phyloP scores from a whole-genome alignment of 2,888 invertebrate species.

The Amphimallon solstitiale region DNA sequence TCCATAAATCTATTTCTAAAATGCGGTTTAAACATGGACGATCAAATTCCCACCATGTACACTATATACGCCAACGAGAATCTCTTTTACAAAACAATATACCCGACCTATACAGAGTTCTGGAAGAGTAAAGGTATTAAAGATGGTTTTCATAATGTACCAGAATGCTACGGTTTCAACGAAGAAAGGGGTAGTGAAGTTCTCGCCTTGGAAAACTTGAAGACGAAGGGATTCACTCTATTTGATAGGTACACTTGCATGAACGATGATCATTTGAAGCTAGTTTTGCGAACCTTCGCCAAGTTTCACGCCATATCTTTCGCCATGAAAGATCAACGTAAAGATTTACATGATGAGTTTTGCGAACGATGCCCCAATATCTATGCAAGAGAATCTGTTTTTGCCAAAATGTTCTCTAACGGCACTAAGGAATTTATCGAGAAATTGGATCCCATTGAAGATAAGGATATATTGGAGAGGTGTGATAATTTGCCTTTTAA shows the following conservation, averaged over 20 bases:
- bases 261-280: conserved; percentile 50
- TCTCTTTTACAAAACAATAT: conserved; percentile 23
- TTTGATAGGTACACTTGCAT: conserved; percentile 51
- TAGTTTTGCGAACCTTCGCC: conserved; percentile 53
- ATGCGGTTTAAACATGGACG: background rate
- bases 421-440: background rate
- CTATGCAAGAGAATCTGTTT: background rate
- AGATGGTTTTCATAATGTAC: conserved; percentile 24
- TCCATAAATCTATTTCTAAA: conserved; percentile 31
- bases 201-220: conserved; percentile 52
- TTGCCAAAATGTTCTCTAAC: background rate
- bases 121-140: conserved; percentile 8
- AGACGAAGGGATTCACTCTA: conserved; percentile 46
- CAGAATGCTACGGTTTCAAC: conserved; percentile 38
- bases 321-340: conserved; percentile 51
- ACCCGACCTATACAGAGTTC: conserved; percentile 24
- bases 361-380: background rate
- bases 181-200: conserved; percentile 39
- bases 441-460: conserved; percentile 10
- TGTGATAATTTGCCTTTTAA: background rate
- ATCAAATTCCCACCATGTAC: background rate
- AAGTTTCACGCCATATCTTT: conserved; percentile 55
- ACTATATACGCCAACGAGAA: conserved; percentile 16
- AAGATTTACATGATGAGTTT: conserved; percentile 36
- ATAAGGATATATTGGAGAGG: conserved; percentile 5